Conservation (phyloP, 2,113 vertebrate genomes). For the Diphyllodes magnificus region DNA sequence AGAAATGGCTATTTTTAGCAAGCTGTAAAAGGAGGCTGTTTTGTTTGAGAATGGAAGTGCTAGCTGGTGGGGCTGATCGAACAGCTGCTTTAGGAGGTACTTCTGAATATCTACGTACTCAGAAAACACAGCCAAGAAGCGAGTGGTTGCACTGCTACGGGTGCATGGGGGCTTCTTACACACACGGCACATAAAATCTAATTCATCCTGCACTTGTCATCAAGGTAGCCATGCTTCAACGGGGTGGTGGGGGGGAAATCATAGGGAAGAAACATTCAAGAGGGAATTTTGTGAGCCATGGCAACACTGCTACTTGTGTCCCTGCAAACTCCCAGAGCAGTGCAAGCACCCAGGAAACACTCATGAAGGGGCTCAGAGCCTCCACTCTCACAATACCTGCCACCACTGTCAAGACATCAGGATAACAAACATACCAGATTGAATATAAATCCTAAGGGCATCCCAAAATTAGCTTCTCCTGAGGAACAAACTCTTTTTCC, state of each 20-base stretch:
- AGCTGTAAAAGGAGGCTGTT: not conserved
- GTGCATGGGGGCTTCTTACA: not conserved
- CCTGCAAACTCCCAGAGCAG: not conserved
- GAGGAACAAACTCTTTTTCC: not conserved
- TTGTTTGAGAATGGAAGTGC: not conserved
- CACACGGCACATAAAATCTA: not conserved
- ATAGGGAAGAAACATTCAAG: not conserved
- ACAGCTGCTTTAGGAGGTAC: not conserved
- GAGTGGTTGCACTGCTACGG: fast-evolving
- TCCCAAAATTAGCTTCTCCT: not conserved
- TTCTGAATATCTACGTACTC: fast-evolving
- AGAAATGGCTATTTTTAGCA: slow-evolving; percentile 14
- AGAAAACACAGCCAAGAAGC: not conserved
- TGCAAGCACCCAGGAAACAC: fast-evolving
- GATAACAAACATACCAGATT: not conserved
- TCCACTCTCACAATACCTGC: not conserved
- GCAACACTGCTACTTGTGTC: fast-evolving
- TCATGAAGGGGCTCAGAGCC: not conserved
- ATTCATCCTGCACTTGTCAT: not conserved
- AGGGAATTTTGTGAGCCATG: not conserved
- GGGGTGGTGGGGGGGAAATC: not conserved
- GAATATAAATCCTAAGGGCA: not conserved
- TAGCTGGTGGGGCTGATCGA: not conserved
- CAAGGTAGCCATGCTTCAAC: not conserved
- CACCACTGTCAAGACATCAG: not conserved